These are phyloP conservation scores for Listronotus oregonensis DNA, from an alignment of 1,140 invertebrate species.

Conservation along the genomic window DNA sequence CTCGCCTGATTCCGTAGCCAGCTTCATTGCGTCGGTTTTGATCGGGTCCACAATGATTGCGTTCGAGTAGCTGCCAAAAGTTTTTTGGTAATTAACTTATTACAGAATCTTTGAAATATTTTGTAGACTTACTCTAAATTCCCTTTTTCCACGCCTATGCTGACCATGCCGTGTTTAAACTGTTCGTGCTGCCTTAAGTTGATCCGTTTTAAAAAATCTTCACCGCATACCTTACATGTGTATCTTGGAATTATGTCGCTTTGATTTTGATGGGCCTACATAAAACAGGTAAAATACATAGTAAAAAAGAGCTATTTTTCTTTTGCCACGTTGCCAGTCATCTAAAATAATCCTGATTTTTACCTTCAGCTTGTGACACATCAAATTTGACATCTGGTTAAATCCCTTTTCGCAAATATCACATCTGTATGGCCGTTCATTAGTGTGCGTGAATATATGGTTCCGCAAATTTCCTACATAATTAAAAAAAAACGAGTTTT, in stretches of 20 bases:
- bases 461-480: slow-evolving; percentile 70
- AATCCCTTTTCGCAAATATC: slow-evolving; percentile 77
- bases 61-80: slow-evolving; percentile 46
- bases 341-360: background rate
- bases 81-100: no score
- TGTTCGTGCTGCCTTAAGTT: slow-evolving; percentile 64
- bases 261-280: slow-evolving; percentile 58
- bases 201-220: slow-evolving; percentile 62
- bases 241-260: slow-evolving; percentile 62
- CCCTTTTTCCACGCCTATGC: background rate
- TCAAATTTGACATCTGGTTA: slow-evolving; percentile 82
- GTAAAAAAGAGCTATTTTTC: no score
- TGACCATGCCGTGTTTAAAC: slow-evolving; percentile 58
- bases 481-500: no score
- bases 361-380: slow-evolving; percentile 76
- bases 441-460: slow-evolving; percentile 77
- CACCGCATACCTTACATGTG: slow-evolving; percentile 62
- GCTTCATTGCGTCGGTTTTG: slow-evolving; percentile 64
- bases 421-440: slow-evolving; percentile 80
- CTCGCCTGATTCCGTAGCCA: slow-evolving; percentile 57
- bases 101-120: background rate
- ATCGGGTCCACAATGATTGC: slow-evolving; percentile 62
- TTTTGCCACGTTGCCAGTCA: no score
- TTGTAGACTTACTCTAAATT: slow-evolving; percentile 1
- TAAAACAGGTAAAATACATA: no score